Base-by-base conservation (phyloP, 2,888 invertebrate species). In the Nebria brevicollis region DNA sequence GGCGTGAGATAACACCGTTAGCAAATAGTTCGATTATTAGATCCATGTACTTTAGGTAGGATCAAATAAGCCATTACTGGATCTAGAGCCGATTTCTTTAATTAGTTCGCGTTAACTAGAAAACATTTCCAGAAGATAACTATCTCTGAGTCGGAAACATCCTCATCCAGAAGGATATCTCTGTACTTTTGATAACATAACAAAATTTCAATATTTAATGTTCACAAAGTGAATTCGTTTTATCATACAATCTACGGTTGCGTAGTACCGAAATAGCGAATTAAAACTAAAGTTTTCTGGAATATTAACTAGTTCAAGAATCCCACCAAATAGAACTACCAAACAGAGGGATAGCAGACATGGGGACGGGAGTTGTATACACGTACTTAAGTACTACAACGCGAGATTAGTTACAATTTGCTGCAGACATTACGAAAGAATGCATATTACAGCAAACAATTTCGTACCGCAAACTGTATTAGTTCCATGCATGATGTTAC, bases 361-460 rank as follows among this genome's bases (percentile, higher is more conserved):
- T 54, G 54, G 54, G 2, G 13, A 8, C 54, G 13, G 54, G 54
- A 54, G 13, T 3, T 5, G 54, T 54, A 54, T 54, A 54, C 54
- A 54, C 54, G 6, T 8, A 54, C 54, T 54, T 11, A 8, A 54
- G 20, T 75, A 8, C 11, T 25, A 64, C 15, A 64, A 42, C 42
- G 64, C 79, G 34, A 80, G 80, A 80, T 80, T 80, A 80, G 80
- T 75, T 75, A 80, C 80, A 80, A 80, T 80, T 80, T 80, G 80
- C 80, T 64, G 75, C 65, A 72, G 34, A 80, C 80, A 80, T 80
- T 80, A 80, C 80, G 75, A 80, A 80, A 80, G 80, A 80, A 80
- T 80, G 80, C 80, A 80, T 80, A 80, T 80, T 80, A 80, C 80
- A 34, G 80, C 75, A 80, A 80, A 80, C 80, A 80, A 80, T 80